phyloP scores from a whole-genome alignment of 2,113 vertebrate species.

The Toxotes chatareus region DNA sequence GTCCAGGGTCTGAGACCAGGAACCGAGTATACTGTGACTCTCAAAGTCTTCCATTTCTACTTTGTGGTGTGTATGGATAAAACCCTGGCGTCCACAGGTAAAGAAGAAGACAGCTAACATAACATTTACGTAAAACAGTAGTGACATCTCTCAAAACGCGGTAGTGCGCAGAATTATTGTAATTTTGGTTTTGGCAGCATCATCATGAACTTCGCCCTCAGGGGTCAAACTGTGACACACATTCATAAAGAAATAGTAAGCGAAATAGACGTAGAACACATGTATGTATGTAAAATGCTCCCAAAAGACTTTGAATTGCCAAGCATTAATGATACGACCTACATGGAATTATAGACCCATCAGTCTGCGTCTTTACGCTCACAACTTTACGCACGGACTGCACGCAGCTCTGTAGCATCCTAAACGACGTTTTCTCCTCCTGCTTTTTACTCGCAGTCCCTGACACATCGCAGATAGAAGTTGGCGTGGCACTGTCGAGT shows the following conservation, averaged over 20 bases:
- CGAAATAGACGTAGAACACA: too few relatives aligned
- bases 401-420: not conserved
- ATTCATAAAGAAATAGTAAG: too few relatives aligned
- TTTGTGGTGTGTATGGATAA: constrained; percentile 51
- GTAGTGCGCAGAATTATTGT: not conserved
- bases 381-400: not conserved
- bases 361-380: not conserved
- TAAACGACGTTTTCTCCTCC: not conserved
- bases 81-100: constrained; percentile 71
- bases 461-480: constrained; percentile 73
- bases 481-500: constrained; percentile 68
- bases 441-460: constrained; percentile 70
- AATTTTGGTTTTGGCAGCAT: not conserved
- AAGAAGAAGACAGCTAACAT: not conserved
- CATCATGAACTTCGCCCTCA: not conserved
- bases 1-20: constrained; percentile 76
- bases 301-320: not conserved
- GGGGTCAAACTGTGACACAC: not conserved
- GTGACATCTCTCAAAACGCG: not conserved
- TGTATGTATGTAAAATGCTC: not conserved
- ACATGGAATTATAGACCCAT: not conserved
- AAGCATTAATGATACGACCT: not conserved
- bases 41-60: constrained; percentile 80
- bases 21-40: constrained; percentile 75
- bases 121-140: not conserved